These are phyloP conservation scores for Drosophila anomalipes DNA, from an alignment of 2,888 invertebrate genomes.

Conservation along the genomic window DNA sequence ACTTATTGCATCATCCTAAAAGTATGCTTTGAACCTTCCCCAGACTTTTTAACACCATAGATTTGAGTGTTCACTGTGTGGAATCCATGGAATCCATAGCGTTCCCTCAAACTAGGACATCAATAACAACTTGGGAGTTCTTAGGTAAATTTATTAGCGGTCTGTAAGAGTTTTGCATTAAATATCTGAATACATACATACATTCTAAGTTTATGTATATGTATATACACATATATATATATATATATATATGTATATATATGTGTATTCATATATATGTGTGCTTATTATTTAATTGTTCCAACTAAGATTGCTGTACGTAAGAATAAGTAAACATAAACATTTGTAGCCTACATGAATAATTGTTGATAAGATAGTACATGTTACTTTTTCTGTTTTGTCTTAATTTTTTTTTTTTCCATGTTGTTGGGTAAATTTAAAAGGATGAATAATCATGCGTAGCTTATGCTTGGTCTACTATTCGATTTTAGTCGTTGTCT, in stretches of 20 bases:
- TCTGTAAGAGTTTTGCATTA: constrained; percentile 35
- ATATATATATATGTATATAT: not conserved
- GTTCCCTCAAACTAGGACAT: not conserved
- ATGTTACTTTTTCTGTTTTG: not conserved
- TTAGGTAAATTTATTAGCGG: constrained; percentile 59
- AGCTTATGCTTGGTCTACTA: constrained; percentile 28
- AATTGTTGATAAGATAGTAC: constrained; percentile 28
- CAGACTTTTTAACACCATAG: no score
- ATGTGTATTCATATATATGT: constrained; percentile 1
- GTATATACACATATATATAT: not conserved
- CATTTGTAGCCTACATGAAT: constrained; percentile 36
- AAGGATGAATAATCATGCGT: constrained; percentile 13
- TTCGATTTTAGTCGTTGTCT: constrained; percentile 32
- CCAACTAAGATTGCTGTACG: constrained; percentile 28
- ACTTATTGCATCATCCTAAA: not conserved
- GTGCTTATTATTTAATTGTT: constrained; percentile 29
- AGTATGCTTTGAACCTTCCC: not conserved
- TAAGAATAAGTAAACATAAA: constrained; percentile 28
- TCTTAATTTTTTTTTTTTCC: not conserved
- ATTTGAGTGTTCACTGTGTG: not conserved
- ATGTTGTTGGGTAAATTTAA: constrained; percentile 18
- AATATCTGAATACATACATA: constrained; percentile 45
- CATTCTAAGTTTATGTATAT: constrained; percentile 30
- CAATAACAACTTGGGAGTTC: constrained; percentile 5
- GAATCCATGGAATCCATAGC: not conserved